Evolutionary conservation across 1,140 invertebrate species (phyloP), one percentile per base, ranked within the genome.

Genomic region (Drosophila ironensis): DNA sequence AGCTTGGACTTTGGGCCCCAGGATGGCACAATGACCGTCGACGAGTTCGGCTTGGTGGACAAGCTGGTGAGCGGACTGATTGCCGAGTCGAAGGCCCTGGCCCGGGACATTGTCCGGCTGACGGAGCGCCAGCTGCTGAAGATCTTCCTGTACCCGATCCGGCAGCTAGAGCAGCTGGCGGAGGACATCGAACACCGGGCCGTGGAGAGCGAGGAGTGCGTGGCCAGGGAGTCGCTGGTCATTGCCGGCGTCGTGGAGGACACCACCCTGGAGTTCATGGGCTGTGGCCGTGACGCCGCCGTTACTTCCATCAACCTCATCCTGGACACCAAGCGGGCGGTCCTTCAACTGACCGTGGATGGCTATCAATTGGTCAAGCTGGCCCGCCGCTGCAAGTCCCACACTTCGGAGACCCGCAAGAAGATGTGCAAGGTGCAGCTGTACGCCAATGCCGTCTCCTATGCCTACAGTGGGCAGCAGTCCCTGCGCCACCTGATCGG

Each of bases 61-160:
- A 38, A 54, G 22, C 38, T 72, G 30, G 19, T 37, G 2, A 12
- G 50, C 19, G 17, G 27, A 2, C n/a, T 69, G 9, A 38, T 70
- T 5, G 25, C 30, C 17, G 37, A 70, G 19, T 25, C 52, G 2
- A 47, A 50, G 9, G 53, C 14, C 0, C 9, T 67, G 30, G 70
- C 35, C 9, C n/a, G 20, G 4, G 27, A 42, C 1, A 73, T 69
- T 7, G 40, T 69, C 1, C 35, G 12, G 7, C 14, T 52, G 14
- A 40, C 73, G 7, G 50, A 74, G 51, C 59, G 51, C 17, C 70
- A 78, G 33, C 42, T 66, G 7, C 20, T 80, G 16, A 57, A 71
- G 41, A 81, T 80, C 14, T 59, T 81, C 28, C n/a, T 81, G 12
- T 59, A 71, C 11, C 76, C 76, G 1, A 11, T 54, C 1, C 41